Percentiles rank a stretch among this genome's conserved stretches.
Evolutionary conservation across 2,888 invertebrate genomes (phyloP).

Genomic region (Euphydryas editha): DNA sequence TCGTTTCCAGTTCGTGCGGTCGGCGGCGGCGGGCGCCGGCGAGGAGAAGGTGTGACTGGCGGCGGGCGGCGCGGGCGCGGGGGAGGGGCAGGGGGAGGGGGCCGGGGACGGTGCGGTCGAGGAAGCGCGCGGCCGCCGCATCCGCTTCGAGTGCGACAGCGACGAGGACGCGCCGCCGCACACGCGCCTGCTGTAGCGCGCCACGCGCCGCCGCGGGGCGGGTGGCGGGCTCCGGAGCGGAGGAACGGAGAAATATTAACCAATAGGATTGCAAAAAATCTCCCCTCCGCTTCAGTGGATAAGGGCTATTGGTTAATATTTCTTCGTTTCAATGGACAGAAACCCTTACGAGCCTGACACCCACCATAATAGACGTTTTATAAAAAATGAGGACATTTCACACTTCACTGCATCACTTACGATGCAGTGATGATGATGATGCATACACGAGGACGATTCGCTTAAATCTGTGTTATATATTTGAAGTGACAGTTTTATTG

Average conservation of each 20-base stretch:
- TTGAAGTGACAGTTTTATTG: no score
- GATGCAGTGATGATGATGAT: no score
- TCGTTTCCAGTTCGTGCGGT: constrained; percentile 88
- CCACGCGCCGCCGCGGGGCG: constrained; percentile 33
- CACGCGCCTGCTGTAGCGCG: constrained; percentile 61
- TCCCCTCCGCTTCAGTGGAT: no score
- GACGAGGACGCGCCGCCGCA: constrained; percentile 73
- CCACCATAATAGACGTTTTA: no score
- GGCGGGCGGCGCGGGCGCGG: constrained; percentile 67
- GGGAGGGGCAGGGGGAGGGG: constrained; percentile 34
- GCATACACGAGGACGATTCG: constrained; percentile 51
- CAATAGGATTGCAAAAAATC: no score
- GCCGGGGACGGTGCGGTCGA: constrained; percentile 39
- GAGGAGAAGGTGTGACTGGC: constrained; percentile 94
- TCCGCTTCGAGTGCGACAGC: constrained; percentile 76
- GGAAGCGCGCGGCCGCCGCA: constrained; percentile 57
- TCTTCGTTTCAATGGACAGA: no score
- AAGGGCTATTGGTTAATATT: no score
- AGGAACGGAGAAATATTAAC: no score
- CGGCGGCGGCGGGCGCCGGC: constrained; percentile 81
- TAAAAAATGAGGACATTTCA: no score
- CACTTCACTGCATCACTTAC: no score
- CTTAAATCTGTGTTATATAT: background rate
- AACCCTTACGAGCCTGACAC: no score
- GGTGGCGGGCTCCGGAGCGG: constrained; percentile 24